Percentiles rank a stretch among this genome's conserved stretches.
These are phyloP conservation scores for Pseudopipra pipra DNA, from an alignment of 2,113 vertebrate species.

Conservation along the genomic window DNA sequence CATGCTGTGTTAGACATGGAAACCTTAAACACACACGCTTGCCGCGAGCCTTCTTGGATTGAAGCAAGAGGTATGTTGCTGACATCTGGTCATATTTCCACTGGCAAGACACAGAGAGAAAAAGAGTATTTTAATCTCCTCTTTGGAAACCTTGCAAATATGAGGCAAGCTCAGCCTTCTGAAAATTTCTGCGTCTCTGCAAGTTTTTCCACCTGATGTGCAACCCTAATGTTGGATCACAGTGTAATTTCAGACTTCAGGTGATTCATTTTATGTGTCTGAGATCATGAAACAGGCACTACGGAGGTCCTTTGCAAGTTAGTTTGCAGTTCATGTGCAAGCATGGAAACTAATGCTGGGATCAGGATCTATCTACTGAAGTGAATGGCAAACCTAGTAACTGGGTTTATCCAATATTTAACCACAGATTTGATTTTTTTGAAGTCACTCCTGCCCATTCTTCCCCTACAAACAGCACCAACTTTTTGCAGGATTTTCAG, in stretches of 20 bases:
- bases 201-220: background rate
- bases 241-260: background rate
- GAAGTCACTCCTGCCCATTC: background rate
- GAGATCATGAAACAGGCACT: background rate
- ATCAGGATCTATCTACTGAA: background rate
- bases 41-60: slow-evolving; percentile 86
- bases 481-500: background rate
- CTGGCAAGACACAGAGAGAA: slow-evolving; percentile 7
- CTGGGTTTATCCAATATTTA: background rate
- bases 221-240: background rate
- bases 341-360: background rate
- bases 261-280: background rate
- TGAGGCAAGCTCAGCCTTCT: background rate
- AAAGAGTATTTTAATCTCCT: background rate
- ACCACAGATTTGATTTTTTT: background rate
- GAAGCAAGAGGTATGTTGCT: slow-evolving; percentile 89
- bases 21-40: slow-evolving; percentile 77
- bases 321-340: background rate
- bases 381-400: background rate
- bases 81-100: slow-evolving; percentile 91
- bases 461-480: background rate
- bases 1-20: background rate
- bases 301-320: background rate
- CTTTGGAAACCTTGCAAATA: background rate
- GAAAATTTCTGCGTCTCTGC: background rate